These are phyloP conservation scores for Paramormyrops kingsleyae DNA, from an alignment of 2,113 vertebrate species.

Conservation along the genomic window DNA sequence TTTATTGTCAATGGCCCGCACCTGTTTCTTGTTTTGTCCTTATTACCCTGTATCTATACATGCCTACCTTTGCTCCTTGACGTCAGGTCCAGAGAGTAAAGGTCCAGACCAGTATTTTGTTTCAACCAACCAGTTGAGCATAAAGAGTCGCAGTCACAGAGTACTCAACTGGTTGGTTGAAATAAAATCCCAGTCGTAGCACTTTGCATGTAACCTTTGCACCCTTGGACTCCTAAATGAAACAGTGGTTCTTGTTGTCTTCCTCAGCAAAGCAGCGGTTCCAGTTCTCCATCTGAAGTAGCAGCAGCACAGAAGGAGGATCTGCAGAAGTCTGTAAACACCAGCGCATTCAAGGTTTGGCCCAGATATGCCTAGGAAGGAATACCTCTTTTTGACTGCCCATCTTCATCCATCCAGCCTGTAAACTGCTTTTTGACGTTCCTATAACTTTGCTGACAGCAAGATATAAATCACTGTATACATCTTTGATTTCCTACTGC, in stretches of 20 bases:
- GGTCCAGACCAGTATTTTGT: too few species aligned
- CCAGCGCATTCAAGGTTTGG: conserved; percentile 41
- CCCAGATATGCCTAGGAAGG: not conserved
- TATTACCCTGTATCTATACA: not conserved
- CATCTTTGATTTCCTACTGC: not conserved
- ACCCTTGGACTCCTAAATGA: not conserved
- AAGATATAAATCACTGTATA: not conserved
- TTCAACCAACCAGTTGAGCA: too few species aligned
- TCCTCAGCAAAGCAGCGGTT: conserved; percentile 45
- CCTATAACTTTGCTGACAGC: not conserved
- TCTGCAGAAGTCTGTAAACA: conserved; percentile 30
- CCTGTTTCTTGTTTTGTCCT: not conserved
- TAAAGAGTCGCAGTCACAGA: too few species aligned
- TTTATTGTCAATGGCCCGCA: not conserved
- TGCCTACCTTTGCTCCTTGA: not conserved
- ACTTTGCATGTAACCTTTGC: not conserved
- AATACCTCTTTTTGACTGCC: not conserved
- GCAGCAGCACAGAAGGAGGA: conserved; percentile 21
- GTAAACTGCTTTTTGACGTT: not conserved
- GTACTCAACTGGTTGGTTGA: too few species aligned
- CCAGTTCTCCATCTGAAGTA: conserved; percentile 25
- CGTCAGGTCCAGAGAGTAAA: too few species aligned
- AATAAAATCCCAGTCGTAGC: too few species aligned
- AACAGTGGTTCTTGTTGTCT: not conserved
- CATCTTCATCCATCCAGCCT: not conserved